A percentile compares a stretch with the other conserved stretches of the same genome.
phyloP scores from a whole-genome alignment of 2,888 invertebrate genomes.

The Eudemis profundana region DNA sequence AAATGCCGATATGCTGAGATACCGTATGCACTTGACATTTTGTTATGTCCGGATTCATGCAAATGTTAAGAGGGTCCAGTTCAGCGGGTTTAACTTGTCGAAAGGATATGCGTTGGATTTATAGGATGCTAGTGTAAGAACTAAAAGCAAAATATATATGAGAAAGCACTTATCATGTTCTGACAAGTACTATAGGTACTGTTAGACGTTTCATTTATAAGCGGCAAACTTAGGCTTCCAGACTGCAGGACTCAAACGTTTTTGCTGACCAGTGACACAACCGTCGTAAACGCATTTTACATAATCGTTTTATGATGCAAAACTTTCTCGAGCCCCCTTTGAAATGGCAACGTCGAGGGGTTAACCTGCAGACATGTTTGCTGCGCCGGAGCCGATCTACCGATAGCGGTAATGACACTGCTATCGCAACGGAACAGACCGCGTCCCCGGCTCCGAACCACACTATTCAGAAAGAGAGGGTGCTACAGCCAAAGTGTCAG shows the following conservation, averaged over 20 bases:
- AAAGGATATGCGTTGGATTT: background rate
- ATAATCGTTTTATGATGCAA: background rate
- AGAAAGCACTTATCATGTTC: too few species aligned
- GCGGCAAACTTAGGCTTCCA: too few species aligned
- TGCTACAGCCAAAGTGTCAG: background rate
- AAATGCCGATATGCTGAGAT: background rate
- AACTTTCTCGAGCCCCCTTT: conserved; percentile 20
- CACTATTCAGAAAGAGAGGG: conserved; percentile 15
- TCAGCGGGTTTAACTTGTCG: background rate
- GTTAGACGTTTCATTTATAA: too few species aligned
- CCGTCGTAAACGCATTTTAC: background rate
- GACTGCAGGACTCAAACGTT: too few species aligned
- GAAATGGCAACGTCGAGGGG: conserved; percentile 26
- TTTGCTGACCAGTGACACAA: background rate
- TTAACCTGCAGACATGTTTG: conserved; percentile 36
- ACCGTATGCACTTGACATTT: background rate
- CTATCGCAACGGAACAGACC: conserved; percentile 58
- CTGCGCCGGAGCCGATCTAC: conserved; percentile 49
- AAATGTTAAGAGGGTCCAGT: background rate
- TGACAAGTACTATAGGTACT: too few species aligned
- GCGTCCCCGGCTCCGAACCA: conserved; percentile 34
- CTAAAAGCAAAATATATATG: too few species aligned
- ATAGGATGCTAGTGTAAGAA: background rate
- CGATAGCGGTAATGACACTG: conserved; percentile 61
- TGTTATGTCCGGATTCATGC: background rate